A percentile compares a stretch with the other conserved stretches of the same genome.
Evolutionary conservation across 1,140 invertebrate genomes (phyloP).

Genomic region (Hylaeus anthracinus): DNA sequence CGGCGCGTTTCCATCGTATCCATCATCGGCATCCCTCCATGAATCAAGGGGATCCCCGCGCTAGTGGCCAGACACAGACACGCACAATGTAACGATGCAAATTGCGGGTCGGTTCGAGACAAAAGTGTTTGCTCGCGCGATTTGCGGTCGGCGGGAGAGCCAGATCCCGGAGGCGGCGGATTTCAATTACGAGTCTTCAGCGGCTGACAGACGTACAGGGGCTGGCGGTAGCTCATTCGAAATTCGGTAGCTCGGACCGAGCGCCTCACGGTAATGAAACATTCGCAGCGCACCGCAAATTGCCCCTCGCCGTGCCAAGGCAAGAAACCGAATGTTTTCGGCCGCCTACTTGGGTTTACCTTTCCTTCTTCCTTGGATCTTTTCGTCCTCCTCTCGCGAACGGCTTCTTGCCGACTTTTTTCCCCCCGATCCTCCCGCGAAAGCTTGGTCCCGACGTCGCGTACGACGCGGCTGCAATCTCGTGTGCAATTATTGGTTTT

Average conservation of each 20-base stretch:
- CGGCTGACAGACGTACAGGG: conserved; percentile 53
- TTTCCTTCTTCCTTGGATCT: conserved; percentile 14
- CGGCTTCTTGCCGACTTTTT: conserved; percentile 11
- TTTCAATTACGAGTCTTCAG: conserved; percentile 79
- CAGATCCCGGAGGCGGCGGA: conserved; percentile 72
- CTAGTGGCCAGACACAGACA: conserved; percentile 19
- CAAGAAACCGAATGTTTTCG: conserved; percentile 75
- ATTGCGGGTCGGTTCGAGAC: conserved; percentile 73
- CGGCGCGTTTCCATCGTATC: no score
- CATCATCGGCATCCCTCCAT: no score
- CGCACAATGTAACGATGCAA: conserved; percentile 70
- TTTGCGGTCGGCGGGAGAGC: conserved; percentile 73
- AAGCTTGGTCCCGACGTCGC: conserved; percentile 29
- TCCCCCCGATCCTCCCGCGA: neutral
- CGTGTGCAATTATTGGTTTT: conserved; percentile 70
- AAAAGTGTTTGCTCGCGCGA: conserved; percentile 79
- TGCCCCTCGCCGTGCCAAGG: conserved; percentile 67
- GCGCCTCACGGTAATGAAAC: conserved; percentile 79
- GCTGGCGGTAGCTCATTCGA: conserved; percentile 77
- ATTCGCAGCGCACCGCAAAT: conserved; percentile 80
- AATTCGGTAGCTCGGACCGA: conserved; percentile 79
- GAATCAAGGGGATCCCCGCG: no score
- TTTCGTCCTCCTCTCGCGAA: neutral
- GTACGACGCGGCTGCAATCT: conserved; percentile 54
- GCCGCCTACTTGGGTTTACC: conserved; percentile 64